These are phyloP conservation scores for Boloria euphrosyne DNA, from an alignment of 2,888 invertebrate genomes.

Conservation along the genomic window DNA sequence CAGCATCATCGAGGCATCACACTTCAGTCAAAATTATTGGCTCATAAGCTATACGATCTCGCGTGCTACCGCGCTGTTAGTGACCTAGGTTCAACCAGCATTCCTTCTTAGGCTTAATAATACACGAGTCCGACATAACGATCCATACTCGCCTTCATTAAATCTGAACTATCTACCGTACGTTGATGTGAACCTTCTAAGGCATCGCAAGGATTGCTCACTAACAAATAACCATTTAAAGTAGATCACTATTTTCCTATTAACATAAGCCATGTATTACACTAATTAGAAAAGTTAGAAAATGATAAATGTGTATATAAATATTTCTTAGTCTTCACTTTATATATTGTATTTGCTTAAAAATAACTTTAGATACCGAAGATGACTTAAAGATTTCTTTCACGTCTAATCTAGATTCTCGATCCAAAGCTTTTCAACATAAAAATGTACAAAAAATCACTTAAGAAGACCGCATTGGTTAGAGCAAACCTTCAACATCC, in stretches of 20 bases:
- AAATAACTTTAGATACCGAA: background rate
- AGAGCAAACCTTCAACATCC: slow-evolving; percentile 58
- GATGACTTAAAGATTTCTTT: slow-evolving; percentile 20
- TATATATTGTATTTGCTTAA: background rate
- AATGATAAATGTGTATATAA: too few relatives aligned
- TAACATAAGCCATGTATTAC: too few relatives aligned
- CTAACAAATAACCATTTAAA: slow-evolving; percentile 36
- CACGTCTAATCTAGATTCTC: slow-evolving; percentile 23
- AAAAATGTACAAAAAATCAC: slow-evolving; percentile 35
- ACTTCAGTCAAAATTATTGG: slow-evolving; percentile 39
- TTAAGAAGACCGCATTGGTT: slow-evolving; percentile 45
- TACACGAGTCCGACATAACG: slow-evolving; percentile 73
- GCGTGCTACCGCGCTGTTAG: slow-evolving; percentile 67
- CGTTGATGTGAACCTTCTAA: slow-evolving; percentile 4
- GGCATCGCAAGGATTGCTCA: slow-evolving; percentile 27
- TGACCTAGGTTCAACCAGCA: slow-evolving; percentile 69
- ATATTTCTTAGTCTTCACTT: too few relatives aligned
- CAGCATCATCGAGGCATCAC: slow-evolving; percentile 34
- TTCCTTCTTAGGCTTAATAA: slow-evolving; percentile 80
- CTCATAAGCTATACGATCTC: slow-evolving; percentile 47
- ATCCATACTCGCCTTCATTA: slow-evolving; percentile 73
- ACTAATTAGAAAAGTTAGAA: too few relatives aligned
- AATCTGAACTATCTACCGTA: slow-evolving; percentile 45
- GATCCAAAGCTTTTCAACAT: slow-evolving; percentile 26
- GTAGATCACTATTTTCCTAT: slow-evolving; percentile 30